A percentile compares a stretch with the other conserved stretches of the same genome.
Conservation (phyloP, 2,888 invertebrate species). For the Sericinus montela region DNA sequence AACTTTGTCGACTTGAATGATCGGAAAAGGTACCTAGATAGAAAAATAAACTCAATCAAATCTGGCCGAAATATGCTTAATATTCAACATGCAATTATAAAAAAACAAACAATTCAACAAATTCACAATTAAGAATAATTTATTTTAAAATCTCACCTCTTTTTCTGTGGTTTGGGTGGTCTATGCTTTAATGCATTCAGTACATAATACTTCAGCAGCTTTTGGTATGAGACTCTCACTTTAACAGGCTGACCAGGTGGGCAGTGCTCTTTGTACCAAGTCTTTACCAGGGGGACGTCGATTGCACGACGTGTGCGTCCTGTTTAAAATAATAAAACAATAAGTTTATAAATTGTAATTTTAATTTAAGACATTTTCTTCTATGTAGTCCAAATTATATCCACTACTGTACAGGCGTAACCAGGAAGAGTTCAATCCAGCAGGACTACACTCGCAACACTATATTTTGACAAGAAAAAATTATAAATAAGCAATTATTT, state of each 20-base stretch:
- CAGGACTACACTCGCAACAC: too few species aligned
- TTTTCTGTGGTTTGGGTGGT: conserved; percentile 99
- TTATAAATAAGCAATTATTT: too few species aligned
- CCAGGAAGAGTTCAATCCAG: too few species aligned
- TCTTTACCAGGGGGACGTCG: conserved; percentile 98
- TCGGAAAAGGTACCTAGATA: conserved; percentile 91
- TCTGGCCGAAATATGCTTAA: too few species aligned
- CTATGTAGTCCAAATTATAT: too few species aligned
- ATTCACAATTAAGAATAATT: too few species aligned
- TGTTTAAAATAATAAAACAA: conserved; percentile 30
- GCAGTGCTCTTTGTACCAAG: conserved; percentile 97
- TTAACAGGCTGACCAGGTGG: conserved; percentile 98
- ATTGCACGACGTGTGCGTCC: conserved; percentile 96
- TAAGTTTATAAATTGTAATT: too few species aligned
- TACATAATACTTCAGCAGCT: conserved; percentile 98
- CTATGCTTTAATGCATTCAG: conserved; percentile 98
- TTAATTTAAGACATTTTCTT: too few species aligned
- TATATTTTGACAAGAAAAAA: too few species aligned
- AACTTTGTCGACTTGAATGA: conserved; percentile 99
- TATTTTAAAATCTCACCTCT: conserved; percentile 78
- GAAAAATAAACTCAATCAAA: conserved; percentile 11
- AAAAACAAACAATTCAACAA: too few species aligned
- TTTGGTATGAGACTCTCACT: conserved; percentile 99
- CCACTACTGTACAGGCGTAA: too few species aligned
- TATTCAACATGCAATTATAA: too few species aligned